Percentiles rank a stretch among this genome's conserved stretches.
phyloP scores from a whole-genome alignment of 2,113 vertebrate species.

The Pteruthius melanotis region DNA sequence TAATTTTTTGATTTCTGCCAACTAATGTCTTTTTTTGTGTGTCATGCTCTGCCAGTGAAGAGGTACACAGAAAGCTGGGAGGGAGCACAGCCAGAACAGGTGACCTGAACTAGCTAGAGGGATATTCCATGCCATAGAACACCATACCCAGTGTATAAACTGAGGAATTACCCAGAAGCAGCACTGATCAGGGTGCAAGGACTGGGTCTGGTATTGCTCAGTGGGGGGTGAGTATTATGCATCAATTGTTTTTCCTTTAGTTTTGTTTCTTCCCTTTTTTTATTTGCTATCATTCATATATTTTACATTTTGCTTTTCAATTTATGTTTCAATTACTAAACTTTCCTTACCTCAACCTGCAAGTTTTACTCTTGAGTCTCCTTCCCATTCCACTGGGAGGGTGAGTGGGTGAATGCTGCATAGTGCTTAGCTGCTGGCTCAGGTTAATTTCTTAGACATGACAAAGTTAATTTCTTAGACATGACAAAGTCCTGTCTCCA shows the following conservation, averaged over 20 bases:
- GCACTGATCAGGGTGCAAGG: not conserved
- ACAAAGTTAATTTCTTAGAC: too few species aligned
- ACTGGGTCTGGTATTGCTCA: not conserved
- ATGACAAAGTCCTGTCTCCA: not conserved
- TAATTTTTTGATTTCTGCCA: not conserved
- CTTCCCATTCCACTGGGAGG: accelerated
- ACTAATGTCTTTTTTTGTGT: accelerated
- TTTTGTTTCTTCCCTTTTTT: not conserved
- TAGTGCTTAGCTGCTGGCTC: not conserved
- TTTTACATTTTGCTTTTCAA: not conserved
- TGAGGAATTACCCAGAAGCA: not conserved
- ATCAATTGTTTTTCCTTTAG: not conserved
- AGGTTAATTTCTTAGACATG: too few species aligned
- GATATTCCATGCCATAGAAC: not conserved
- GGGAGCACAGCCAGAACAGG: not conserved
- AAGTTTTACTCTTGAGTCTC: not conserved
- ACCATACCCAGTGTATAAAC: not conserved
- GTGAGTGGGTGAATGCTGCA: accelerated
- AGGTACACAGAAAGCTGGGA: not conserved
- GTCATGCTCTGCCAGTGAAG: not conserved
- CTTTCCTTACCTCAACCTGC: not conserved
- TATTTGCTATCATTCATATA: not conserved
- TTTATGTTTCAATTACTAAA: not conserved
- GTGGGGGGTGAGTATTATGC: not conserved
- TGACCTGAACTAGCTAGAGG: not conserved